Conservation (phyloP, 1,140 invertebrate genomes). For the Palaemon carinicauda region DNA sequence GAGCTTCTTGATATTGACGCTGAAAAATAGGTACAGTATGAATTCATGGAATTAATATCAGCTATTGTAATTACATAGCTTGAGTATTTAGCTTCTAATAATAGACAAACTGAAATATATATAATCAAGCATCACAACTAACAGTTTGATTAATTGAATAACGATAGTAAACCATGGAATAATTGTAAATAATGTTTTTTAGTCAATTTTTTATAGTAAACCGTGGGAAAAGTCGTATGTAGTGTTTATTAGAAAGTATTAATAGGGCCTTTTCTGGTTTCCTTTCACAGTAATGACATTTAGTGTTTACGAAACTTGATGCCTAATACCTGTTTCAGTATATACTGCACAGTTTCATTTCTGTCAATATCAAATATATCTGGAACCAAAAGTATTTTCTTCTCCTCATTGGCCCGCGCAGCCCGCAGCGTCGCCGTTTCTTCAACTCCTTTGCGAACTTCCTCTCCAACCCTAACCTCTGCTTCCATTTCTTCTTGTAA, state of each 20-base stretch:
- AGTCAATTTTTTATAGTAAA: too few relatives aligned
- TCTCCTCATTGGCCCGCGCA: slow-evolving; percentile 1
- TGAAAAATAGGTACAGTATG: background rate
- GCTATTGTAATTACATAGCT: too few relatives aligned
- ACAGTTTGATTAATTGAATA: too few relatives aligned
- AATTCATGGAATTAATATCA: background rate
- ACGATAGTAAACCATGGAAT: too few relatives aligned
- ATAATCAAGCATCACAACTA: too few relatives aligned
- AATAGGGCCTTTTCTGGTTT: background rate
- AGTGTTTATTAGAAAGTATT: background rate
- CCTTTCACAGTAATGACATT: background rate
- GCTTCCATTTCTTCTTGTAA: slow-evolving; percentile 33
- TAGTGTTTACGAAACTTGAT: too few relatives aligned
- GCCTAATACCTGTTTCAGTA: slow-evolving; percentile 25
- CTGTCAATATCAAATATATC: slow-evolving; percentile 27
- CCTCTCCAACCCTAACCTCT: slow-evolving; percentile 15
- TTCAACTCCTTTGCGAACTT: slow-evolving; percentile 26
- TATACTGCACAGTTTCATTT: slow-evolving; percentile 36
- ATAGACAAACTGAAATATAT: too few relatives aligned
- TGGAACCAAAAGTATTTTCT: slow-evolving; percentile 5
- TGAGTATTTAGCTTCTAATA: too few relatives aligned
- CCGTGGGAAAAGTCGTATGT: too few relatives aligned
- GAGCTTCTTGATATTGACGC: slow-evolving; percentile 22
- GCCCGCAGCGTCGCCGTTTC: slow-evolving; percentile 11
- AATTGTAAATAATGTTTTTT: too few relatives aligned